Evolutionary conservation across 1,140 invertebrate species (phyloP).

Genomic region (Agraylea sexmaculata): DNA sequence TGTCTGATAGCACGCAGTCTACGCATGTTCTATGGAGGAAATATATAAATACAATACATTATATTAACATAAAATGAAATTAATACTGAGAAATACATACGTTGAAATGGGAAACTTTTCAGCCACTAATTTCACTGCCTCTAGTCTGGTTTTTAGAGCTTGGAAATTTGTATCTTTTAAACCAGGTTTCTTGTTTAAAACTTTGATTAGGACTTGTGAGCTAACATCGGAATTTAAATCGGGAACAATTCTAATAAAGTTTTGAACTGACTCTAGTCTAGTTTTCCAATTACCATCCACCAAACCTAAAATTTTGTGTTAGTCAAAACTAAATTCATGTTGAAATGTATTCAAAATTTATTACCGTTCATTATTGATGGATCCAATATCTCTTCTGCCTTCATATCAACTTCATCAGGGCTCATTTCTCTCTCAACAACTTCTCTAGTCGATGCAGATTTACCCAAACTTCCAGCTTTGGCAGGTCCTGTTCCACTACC

Average conservation of each 20-base stretch:
- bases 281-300: conserved; percentile 78
- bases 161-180: conserved; percentile 90
- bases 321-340: too few relatives aligned
- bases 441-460: conserved; percentile 26
- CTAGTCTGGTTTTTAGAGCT: conserved; percentile 74
- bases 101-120: conserved; percentile 61
- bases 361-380: conserved; percentile 25
- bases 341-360: conserved; percentile 4
- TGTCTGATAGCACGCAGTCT: conserved; percentile 62
- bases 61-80: conserved; percentile 2
- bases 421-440: conserved; percentile 41
- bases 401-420: conserved; percentile 60
- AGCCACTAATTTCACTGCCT: conserved; percentile 64
- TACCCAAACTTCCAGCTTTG: conserved; percentile 29
- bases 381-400: conserved; percentile 50
- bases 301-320: conserved; percentile 55
- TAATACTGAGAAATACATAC: conserved; percentile 29
- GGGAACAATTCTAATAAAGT: conserved; percentile 51
- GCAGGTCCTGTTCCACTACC: conserved; percentile 21
- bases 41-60: conserved; percentile 3
- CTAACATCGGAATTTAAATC: conserved; percentile 52
- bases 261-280: conserved; percentile 65
- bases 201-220: conserved; percentile 63
- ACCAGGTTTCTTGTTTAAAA: conserved; percentile 75
- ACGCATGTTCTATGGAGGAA: conserved; percentile 48